A percentile compares a stretch with the other conserved stretches of the same genome.
Evolutionary conservation across 2,888 invertebrate species (phyloP).

Genomic region (Netelia virgata): DNA sequence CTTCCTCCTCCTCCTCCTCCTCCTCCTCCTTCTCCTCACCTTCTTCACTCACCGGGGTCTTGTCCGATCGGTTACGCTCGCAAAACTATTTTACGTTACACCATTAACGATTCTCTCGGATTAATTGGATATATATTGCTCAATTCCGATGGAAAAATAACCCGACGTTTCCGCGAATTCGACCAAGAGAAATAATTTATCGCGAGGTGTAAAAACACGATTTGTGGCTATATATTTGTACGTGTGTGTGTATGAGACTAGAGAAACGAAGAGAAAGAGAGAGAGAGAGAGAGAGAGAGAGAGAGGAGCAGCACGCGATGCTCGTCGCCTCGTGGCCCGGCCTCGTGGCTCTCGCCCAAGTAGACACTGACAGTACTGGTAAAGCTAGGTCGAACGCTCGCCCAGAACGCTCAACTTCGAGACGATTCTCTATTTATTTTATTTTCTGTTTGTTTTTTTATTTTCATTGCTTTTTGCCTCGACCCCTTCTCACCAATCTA

Average conservation of each 20-base stretch:
- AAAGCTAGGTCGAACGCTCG: constrained; percentile 36
- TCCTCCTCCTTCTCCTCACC: not conserved
- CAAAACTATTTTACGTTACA: constrained; percentile 43
- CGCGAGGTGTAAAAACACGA: no score
- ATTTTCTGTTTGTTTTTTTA: not conserved
- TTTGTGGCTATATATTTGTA: not conserved
- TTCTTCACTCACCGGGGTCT: not conserved
- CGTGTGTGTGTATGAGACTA: not conserved
- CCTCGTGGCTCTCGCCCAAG: constrained; percentile 57
- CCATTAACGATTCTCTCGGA: constrained; percentile 45
- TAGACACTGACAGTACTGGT: constrained; percentile 45
- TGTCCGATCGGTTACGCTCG: constrained; percentile 40
- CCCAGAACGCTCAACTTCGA: not conserved
- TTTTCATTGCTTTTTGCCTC: not conserved
- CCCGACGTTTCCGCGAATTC: not conserved
- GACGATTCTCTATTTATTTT: not conserved
- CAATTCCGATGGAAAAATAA: constrained; percentile 20
- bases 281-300: not conserved
- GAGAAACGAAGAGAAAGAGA: not conserved
- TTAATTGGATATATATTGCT: constrained; percentile 57
- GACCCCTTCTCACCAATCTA: not conserved
- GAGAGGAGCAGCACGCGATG: constrained; percentile 31
- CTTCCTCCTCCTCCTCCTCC: not conserved
- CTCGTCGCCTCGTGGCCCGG: constrained; percentile 57
- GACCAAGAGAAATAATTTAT: not conserved